Evolutionary conservation across 2,797 vertebrate genomes (phyloP), one percentile per base, ranked within the genome.

Genomic region (Pseudocheirus occidentalis): DNA sequence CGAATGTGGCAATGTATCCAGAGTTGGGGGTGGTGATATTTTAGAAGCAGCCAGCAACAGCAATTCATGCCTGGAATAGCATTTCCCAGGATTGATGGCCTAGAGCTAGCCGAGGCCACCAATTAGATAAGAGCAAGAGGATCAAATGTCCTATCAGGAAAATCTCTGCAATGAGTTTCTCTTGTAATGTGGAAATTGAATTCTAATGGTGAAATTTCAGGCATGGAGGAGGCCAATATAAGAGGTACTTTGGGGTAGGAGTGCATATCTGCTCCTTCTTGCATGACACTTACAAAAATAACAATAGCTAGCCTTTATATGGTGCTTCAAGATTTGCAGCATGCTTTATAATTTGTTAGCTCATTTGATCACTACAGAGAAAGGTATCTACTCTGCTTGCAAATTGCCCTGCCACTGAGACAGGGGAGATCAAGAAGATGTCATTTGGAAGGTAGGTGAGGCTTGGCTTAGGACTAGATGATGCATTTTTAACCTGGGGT

Each of bases 101-200:
- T 55, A 28, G 50, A 90, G 90, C 50, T 90, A 55, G 28, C 52
- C 10, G 53, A 54, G 24, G 52, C 54, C 50, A 90, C 90, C 90
- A 90, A 53, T 90, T 55, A 55, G 90, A 90, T n/a, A 55, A 90
- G 34, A 34, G 90, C 50, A 90, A 21, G 9, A 87, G 9, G 40
- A 87, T 87, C 73, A 87, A 87, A 87, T 87, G 73, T 87, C 73
- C 73, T 87, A 87, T 87, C 73, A 87, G 40, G 21, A 87, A 50
- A 9, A 50, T 40, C 73, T 87, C 73, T 87, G 73, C 40, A 87
- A 87, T 87, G 40, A 27, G 40, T 87, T 87, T 46, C 40, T 87
- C 40, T 87, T 28, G 7, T 46, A 87, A 50, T 50, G 40, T 46
- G 40, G 73, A 24, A 87, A 87, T 87, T 87, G 73, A 87, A 87